Evolutionary conservation across 2,113 vertebrate genomes (phyloP).

Genomic region (Phasianus colchicus): DNA sequence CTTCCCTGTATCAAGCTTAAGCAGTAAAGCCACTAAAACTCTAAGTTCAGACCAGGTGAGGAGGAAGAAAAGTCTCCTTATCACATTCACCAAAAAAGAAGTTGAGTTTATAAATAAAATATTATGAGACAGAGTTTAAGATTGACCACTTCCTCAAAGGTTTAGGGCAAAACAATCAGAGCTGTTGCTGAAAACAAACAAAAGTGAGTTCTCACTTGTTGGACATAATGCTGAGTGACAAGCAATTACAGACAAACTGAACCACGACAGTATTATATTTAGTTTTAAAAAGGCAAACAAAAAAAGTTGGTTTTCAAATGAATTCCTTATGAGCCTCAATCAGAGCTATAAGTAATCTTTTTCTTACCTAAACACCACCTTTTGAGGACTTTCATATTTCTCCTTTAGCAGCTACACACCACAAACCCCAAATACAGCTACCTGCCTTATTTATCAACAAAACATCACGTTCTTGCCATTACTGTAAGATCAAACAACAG

Average conservation of each 20-base stretch:
- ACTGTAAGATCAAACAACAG: neutral
- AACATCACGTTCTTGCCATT: neutral
- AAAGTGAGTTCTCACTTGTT: neutral
- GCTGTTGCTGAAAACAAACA: neutral
- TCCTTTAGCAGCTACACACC: neutral
- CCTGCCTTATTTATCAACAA: neutral
- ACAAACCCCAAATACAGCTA: neutral
- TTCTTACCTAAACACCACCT: neutral
- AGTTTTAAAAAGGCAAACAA: neutral
- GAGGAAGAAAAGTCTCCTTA: neutral
- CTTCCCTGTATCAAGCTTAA: neutral
- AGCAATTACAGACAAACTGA: neutral
- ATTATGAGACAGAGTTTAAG: neutral
- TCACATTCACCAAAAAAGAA: constrained; percentile 12
- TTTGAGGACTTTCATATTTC: neutral
- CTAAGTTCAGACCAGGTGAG: neutral
- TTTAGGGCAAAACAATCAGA: neutral
- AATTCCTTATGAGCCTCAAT: neutral
- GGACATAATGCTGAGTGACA: neutral
- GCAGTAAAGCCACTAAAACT: neutral
- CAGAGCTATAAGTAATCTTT: rapidly evolving
- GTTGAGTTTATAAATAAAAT: neutral
- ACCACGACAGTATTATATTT: neutral
- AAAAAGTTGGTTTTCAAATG: neutral
- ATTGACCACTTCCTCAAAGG: constrained; percentile 16